Percentiles rank a stretch among this genome's conserved stretches.
Conservation (phyloP, 1,140 invertebrate genomes). For the Ruditapes philippinarum region DNA sequence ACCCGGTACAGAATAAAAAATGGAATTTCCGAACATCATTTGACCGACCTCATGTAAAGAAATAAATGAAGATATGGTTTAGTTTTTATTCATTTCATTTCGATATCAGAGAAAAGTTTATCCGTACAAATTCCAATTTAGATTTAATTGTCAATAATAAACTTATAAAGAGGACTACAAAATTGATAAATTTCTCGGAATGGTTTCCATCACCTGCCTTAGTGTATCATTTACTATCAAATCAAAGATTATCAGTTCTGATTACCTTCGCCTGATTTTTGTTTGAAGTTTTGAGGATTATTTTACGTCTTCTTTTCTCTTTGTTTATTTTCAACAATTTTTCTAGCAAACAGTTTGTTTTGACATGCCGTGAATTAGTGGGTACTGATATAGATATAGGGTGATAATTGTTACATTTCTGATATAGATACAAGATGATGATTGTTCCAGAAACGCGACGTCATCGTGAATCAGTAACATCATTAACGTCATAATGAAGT, state of each 20-base stretch:
- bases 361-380: background rate
- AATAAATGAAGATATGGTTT: background rate
- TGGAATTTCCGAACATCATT: background rate
- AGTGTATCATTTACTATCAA: background rate
- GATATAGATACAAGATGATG: too few species aligned
- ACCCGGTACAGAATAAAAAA: background rate
- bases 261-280: background rate
- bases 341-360: background rate
- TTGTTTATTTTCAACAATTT: background rate
- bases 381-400: background rate
- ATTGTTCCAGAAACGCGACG: background rate
- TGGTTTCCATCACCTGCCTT: background rate
- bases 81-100: background rate
- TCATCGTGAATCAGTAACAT: too few species aligned
- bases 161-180: background rate
- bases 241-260: background rate
- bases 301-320: background rate
- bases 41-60: background rate
- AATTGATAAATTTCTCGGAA: background rate
- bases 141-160: constrained; percentile 10
- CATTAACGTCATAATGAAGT: too few species aligned
- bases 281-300: background rate
- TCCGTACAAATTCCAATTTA: background rate
- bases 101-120: background rate
- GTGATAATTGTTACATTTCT: too few species aligned